Base-by-base conservation (phyloP, 23 tunicate species). In the Phallusia fumigata region DNA sequence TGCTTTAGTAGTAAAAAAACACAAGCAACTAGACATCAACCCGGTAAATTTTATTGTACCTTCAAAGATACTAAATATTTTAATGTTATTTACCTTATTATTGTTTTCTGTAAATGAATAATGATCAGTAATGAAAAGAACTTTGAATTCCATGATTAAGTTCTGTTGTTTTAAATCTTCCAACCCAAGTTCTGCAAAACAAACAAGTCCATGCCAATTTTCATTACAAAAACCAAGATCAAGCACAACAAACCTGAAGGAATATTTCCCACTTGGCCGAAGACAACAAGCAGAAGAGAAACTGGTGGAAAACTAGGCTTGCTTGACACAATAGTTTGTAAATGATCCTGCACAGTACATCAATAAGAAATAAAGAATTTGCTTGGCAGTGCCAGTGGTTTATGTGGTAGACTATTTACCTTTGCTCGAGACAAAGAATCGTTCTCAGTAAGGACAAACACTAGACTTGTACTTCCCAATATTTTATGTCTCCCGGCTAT, bases 381-480 rank as follows among this genome's bases (percentile, higher is more conserved):
- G 8, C 73, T 26, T 0, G 58, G 24, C 32, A 77, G 24, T 32
- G 33, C 32, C 19, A 75, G 65, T 15, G 58, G 33, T 52, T 77
- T 53, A 19, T n/a, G 13, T 45, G 58, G 18, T 51, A 35, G 21
- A 52, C 52, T 18, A 11, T 21, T 52, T 53, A 36, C 53, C 34
- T 34, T 53, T 40, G 79, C 52, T 52, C 18, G 16, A 2, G 40
- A 32, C 34, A 35, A 30, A 52, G 44, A 35, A 76, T 19, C 35
- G 30, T 74, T 51, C 6, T 83, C 34, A n/a, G 65, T 30, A 16
- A 84, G 31, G 30, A 33, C 30, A 30, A 52, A 77, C 28, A 84
- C 76, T 24, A 84, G 5, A n/a, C 82, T 65, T 35, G 82, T 76
- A 40, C 77, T 47, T 53, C 88, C 88, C 24, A 84, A n/a, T 15